A percentile compares a stretch with the other conserved stretches of the same genome.
Evolutionary conservation across 2,113 vertebrate species (phyloP).

Genomic region (Nibea albiflora): DNA sequence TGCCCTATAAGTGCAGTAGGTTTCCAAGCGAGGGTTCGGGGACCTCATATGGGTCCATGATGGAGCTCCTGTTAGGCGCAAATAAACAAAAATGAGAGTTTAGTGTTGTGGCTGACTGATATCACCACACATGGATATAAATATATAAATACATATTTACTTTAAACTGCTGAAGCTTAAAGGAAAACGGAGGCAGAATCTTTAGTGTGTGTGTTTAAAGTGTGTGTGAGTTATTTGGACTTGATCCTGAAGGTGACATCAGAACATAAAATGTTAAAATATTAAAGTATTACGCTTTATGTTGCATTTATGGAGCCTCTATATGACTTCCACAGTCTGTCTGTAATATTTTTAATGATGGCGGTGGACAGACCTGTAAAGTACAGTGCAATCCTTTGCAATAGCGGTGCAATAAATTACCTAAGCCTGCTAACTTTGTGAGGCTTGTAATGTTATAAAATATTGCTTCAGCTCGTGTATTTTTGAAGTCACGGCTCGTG

Average conservation of each 20-base stretch:
- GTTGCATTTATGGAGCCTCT: not conserved
- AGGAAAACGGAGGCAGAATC: not conserved
- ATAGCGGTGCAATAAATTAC: conserved; percentile 32
- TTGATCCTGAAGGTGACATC: not conserved
- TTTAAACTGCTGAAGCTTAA: not conserved
- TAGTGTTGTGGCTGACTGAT: not conserved
- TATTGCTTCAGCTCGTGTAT: conserved; percentile 1
- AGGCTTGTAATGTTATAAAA: conserved; percentile 14
- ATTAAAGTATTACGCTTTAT: not conserved
- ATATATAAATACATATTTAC: no score
- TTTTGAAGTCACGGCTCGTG: not conserved
- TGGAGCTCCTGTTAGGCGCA: conserved; percentile 10
- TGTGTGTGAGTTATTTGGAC: not conserved
- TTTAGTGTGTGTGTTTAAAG: not conserved
- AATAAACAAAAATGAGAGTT: not conserved
- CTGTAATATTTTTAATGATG: conserved; percentile 21
- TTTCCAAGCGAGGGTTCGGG: conserved; percentile 49
- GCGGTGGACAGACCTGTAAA: conserved; percentile 33
- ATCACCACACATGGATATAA: not conserved
- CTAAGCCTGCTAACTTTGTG: not conserved
- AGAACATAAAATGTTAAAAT: conserved; percentile 2
- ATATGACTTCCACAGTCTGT: not conserved
- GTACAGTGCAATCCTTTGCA: conserved; percentile 41
- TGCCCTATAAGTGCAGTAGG: conserved; percentile 48
- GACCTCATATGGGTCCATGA: conserved; percentile 27